Percentiles rank a stretch among this genome's conserved stretches.
These are phyloP conservation scores for Coenobita brevimanus DNA, from an alignment of 1,140 invertebrate genomes.

Conservation along the genomic window DNA sequence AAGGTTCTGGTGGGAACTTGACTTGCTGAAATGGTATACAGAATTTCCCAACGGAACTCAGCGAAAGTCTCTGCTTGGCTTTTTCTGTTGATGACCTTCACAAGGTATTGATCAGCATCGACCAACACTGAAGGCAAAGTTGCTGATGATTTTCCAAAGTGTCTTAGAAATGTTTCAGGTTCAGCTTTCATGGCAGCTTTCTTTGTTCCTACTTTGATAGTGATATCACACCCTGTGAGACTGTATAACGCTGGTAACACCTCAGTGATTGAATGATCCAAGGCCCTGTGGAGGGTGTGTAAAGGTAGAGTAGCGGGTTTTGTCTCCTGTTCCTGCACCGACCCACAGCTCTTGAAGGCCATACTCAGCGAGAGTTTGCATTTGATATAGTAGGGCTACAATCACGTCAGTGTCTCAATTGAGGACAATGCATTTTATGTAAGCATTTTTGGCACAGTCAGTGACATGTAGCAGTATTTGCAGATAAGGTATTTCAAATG, in stretches of 20 bases:
- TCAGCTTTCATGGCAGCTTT: not conserved
- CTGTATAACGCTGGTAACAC: constrained; percentile 3
- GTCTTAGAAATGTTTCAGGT: not conserved
- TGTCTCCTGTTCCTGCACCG: not conserved
- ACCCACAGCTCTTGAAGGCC: not conserved
- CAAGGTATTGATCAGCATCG: not conserved
- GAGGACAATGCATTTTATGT: not conserved
- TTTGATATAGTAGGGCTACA: not conserved
- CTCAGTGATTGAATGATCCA: not conserved
- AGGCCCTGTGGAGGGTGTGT: not conserved
- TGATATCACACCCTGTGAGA: not conserved
- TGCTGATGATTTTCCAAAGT: not conserved
- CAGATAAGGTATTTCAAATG: not conserved
- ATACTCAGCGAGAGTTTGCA: not conserved
- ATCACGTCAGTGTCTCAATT: not conserved
- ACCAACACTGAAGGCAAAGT: not conserved
- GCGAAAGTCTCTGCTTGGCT: not conserved
- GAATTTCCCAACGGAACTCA: not conserved
- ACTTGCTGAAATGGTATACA: constrained; percentile 4
- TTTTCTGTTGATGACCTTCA: not conserved
- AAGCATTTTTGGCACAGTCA: not conserved
- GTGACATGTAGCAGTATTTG: not conserved
- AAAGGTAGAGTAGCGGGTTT: not conserved
- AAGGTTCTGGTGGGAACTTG: not conserved
- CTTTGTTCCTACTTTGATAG: not conserved